phyloP scores from a whole-genome alignment of 2,888 invertebrate genomes.

The Aphrophora alni region DNA sequence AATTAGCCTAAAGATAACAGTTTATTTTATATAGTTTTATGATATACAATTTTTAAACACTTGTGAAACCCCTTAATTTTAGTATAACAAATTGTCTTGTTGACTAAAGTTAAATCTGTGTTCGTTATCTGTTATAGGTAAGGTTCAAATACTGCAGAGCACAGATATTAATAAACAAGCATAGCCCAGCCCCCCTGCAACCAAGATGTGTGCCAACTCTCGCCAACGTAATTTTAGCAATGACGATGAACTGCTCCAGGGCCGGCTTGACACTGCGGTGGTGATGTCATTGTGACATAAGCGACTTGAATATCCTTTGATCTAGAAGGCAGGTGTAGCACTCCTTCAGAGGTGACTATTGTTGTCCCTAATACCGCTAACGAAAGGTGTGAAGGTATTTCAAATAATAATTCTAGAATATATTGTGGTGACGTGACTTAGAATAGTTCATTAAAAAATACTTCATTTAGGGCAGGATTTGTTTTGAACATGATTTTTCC shows the following conservation, averaged over 20 bases:
- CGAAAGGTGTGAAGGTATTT: neutral
- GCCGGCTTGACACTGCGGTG: neutral
- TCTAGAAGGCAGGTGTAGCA: neutral
- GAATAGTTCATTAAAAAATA: too few relatives aligned
- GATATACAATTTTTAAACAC: too few relatives aligned
- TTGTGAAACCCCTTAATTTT: too few relatives aligned
- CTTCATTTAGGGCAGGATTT: too few relatives aligned
- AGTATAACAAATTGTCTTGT: too few relatives aligned
- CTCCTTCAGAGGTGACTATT: neutral
- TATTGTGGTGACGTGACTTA: too few relatives aligned
- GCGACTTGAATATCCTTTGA: neutral
- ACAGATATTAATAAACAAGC: neutral
- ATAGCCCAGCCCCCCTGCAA: neutral
- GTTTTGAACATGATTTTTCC: too few relatives aligned
- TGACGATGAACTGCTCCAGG: neutral
- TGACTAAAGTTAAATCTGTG: too few relatives aligned
- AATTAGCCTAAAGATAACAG: too few relatives aligned
- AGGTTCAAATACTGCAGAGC: neutral
- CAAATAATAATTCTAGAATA: too few relatives aligned
- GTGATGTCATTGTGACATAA: constrained; percentile 2
- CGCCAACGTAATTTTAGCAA: constrained; percentile 4
- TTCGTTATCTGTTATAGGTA: neutral
- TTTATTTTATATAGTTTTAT: too few relatives aligned
- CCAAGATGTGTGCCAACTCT: neutral
- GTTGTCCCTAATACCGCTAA: neutral